These are phyloP conservation scores for Podiceps cristatus DNA, from an alignment of 2,113 vertebrate species.

Conservation along the genomic window DNA sequence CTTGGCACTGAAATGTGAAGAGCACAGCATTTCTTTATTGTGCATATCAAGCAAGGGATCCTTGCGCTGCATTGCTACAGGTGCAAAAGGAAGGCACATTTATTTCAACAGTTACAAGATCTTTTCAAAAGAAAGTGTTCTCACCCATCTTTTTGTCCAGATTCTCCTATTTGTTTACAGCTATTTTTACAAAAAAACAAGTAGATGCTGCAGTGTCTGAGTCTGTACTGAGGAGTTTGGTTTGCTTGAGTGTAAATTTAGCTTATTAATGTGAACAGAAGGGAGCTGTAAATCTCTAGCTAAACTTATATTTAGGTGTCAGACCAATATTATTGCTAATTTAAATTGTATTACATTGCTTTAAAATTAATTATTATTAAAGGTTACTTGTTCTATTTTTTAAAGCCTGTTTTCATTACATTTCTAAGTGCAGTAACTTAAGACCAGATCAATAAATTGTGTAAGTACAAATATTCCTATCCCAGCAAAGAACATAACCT, in stretches of 20 bases:
- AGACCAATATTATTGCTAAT: not conserved
- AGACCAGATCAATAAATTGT: not conserved
- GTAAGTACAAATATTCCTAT: not conserved
- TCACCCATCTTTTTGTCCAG: not conserved
- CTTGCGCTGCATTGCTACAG: not conserved
- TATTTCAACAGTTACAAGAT: not conserved
- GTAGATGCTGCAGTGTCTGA: not conserved
- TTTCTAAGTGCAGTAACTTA: not conserved
- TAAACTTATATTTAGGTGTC: not conserved
- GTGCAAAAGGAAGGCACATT: not conserved
- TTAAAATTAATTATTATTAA: not conserved
- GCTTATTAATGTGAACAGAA: not conserved
- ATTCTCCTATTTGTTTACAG: not conserved
- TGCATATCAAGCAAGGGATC: not conserved
- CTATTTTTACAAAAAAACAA: not conserved
- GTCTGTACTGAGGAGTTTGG: not conserved
- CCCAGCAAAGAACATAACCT: not conserved
- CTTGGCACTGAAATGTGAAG: not conserved
- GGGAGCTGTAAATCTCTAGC: not conserved
- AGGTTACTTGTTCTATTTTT: not conserved
- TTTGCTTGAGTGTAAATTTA: not conserved
- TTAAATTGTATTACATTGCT: not conserved
- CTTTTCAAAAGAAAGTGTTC: not conserved
- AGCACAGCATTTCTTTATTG: not conserved
- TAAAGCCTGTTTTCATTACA: not conserved